Evolutionary conservation across 1,140 invertebrate species (phyloP).

Genomic region (Zaprionus capensis): DNA sequence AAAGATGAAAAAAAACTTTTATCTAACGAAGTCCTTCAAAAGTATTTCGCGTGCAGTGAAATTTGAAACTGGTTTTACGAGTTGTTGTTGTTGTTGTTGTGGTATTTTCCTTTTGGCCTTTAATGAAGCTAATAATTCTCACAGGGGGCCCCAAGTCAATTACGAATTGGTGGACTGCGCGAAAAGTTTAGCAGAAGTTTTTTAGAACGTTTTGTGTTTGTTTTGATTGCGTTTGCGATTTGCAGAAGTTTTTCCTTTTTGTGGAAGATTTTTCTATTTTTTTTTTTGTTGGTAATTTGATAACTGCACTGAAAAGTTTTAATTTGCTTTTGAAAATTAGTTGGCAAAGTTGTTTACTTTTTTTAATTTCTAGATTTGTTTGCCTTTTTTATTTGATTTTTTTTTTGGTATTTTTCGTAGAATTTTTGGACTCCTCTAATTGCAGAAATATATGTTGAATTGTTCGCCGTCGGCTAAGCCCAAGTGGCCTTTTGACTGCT

Average conservation of each 20-base stretch:
- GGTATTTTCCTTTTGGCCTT: constrained; percentile 1
- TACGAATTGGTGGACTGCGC: not conserved
- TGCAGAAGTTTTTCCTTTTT: not conserved
- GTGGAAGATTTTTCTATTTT: not conserved
- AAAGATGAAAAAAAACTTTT: not conserved
- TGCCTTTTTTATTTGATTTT: not conserved
- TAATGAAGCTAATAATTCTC: constrained; percentile 22
- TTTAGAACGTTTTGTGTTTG: constrained; percentile 11
- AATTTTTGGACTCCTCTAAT: not conserved
- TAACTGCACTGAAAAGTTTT: constrained; percentile 14
- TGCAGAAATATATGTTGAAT: constrained; percentile 20
- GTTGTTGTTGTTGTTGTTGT: not conserved
- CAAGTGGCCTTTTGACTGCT: not conserved
- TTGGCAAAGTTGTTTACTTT: constrained; percentile 25
- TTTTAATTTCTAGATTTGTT: constrained; percentile 2
- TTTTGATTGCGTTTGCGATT: constrained; percentile 13
- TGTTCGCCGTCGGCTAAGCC: constrained; percentile 36
- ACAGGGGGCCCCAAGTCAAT: constrained; percentile 1
- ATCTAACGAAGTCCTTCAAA: constrained; percentile 19
- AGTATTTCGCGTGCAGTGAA: constrained; percentile 8
- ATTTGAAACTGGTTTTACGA: constrained; percentile 1
- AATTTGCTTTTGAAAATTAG: constrained; percentile 14
- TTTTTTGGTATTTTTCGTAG: not conserved
- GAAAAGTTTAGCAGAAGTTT: constrained; percentile 13
- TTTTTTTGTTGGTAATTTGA: constrained; percentile 9